Percentiles rank a stretch among this genome's conserved stretches.
These are phyloP conservation scores for Ditylenchus weischeri DNA, from an alignment of 2,888 invertebrate species.

Conservation along the genomic window DNA sequence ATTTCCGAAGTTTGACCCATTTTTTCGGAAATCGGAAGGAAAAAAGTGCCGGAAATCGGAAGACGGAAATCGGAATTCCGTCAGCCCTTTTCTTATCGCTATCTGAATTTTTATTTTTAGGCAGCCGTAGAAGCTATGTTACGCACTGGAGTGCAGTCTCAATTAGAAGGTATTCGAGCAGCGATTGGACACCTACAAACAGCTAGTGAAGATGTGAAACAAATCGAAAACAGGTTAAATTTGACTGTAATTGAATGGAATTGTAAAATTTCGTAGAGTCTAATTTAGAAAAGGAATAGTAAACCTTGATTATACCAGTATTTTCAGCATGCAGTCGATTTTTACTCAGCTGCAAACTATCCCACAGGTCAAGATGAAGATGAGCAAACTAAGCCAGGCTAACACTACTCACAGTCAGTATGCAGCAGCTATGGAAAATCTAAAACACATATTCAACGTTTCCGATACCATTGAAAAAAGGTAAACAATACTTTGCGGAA, in stretches of 20 bases:
- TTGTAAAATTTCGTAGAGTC: conserved; percentile 5
- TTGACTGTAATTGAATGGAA: conserved; percentile 7
- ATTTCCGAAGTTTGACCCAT: no score
- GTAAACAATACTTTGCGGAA: no score
- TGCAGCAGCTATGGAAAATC: conserved; percentile 92
- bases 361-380: conserved; percentile 74
- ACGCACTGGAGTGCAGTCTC: conserved; percentile 97
- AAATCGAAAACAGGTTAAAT: conserved; percentile 68
- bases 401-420: conserved; percentile 86
- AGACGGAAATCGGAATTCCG: no score
- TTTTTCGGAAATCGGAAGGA: no score
- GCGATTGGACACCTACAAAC: conserved; percentile 84
- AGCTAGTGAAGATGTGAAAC: conserved; percentile 76
- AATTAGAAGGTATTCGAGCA: conserved; percentile 89
- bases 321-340: conserved; percentile 72
- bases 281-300: not conserved
- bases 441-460: conserved; percentile 95
- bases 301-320: not conserved
- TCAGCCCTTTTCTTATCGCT: not conserved
- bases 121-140: conserved; percentile 88
- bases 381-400: conserved; percentile 83
- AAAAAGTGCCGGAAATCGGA: no score
- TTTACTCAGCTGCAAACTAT: conserved; percentile 74
- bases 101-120: conserved; percentile 61
- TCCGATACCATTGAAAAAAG: conserved; percentile 93